Conservation (phyloP, 2,797 vertebrate species). For the Tangara arthus region DNA sequence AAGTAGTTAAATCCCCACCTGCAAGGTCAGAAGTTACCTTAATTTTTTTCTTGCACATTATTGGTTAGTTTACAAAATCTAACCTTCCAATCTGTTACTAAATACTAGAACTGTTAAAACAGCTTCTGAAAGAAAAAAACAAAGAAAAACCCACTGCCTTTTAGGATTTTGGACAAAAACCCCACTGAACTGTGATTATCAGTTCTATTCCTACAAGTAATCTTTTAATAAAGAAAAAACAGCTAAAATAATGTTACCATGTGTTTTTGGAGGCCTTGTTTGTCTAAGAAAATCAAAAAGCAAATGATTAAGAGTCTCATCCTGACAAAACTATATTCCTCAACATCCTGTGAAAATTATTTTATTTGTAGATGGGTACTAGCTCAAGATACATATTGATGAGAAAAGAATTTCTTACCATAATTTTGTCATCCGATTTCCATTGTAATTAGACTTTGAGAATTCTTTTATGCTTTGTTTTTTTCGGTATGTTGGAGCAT, state of each 20-base stretch:
- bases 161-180: background rate
- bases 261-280: background rate
- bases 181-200: background rate
- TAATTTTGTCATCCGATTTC: background rate
- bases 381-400: background rate
- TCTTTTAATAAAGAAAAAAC: background rate
- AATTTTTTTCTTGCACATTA: background rate
- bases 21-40: background rate
- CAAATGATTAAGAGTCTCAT: background rate
- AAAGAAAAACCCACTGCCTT: rapidly evolving
- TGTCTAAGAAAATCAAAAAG: background rate
- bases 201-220: background rate
- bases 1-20: background rate
- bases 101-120: background rate
- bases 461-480: background rate
- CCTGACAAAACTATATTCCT: background rate
- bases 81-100: background rate
- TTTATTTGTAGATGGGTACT: background rate
- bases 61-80: background rate
- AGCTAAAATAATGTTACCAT: background rate
- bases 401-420: background rate
- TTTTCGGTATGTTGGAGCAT: background rate
- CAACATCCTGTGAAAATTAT: background rate
- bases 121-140: background rate
- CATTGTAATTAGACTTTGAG: background rate